Conservation (phyloP, 2,888 invertebrate genomes). For the Limnephilus auricula region DNA sequence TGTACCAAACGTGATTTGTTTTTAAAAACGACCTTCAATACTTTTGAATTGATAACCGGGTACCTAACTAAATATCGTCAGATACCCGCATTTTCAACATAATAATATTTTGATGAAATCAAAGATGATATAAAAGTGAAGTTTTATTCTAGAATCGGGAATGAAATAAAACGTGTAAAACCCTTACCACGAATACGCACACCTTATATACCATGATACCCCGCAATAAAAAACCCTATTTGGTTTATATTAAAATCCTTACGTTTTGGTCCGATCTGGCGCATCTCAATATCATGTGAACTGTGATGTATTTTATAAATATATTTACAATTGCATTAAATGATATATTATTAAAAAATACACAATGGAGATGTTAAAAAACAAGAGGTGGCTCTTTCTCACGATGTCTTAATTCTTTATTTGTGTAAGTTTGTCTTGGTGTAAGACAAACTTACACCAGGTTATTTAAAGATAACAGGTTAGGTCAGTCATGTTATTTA, state of each 20-base stretch:
- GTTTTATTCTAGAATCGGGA: background rate
- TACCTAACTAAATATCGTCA: too few relatives aligned
- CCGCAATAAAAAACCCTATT: slow-evolving; percentile 5
- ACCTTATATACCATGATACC: slow-evolving; percentile 8
- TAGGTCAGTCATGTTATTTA: too few relatives aligned
- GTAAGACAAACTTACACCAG: too few relatives aligned
- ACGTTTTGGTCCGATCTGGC: background rate
- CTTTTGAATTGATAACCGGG: too few relatives aligned
- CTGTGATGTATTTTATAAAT: too few relatives aligned
- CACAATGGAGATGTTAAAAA: background rate
- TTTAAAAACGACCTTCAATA: too few relatives aligned
- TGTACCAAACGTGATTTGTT: too few relatives aligned
- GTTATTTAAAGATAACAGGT: too few relatives aligned
- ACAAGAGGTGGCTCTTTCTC: background rate
- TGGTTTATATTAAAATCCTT: slow-evolving; percentile 31
- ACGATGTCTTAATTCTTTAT: background rate
- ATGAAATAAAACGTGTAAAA: slow-evolving; percentile 46
- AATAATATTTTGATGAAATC: background rate
- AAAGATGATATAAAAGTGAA: background rate
- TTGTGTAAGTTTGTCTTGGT: too few relatives aligned
- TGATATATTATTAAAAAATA: background rate
- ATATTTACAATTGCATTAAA: background rate
- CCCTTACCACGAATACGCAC: slow-evolving; percentile 19
- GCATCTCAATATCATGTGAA: background rate
- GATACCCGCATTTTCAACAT: background rate